Evolutionary conservation across 1,140 invertebrate species (phyloP), one percentile per base, ranked within the genome.

Genomic region (Rhagoletis zephyria): DNA sequence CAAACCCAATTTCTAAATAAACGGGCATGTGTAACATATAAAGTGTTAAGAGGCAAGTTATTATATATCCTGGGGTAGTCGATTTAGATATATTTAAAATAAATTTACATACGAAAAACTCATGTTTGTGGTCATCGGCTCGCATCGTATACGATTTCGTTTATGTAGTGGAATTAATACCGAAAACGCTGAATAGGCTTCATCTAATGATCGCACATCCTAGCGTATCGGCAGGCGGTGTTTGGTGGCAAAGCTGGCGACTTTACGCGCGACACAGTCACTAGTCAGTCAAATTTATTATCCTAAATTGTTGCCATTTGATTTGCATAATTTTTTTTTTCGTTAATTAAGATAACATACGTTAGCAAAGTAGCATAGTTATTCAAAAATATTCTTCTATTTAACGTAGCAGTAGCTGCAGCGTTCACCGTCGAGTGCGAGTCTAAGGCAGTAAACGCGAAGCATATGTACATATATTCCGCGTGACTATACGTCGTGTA

Each of bases 401-500:
- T 81, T 81, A 81, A 56, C 48, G 74, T 45, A 81, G 45, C 74
- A 81, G 74, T 56, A 81, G 16, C 74, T 81, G 45, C 30, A 81
- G 74, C 48, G 74, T 56, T 51, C 67, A 81, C 48, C 56, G 48
- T 81, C 48, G 42, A 30, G 48, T n/a, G 16, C 48, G 45, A 19
- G 45, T 81, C 45, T 14, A 19, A 48, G 67, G 74, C 74, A 81
- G 74, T 81, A 16, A 16, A 51, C 74, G 74, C 74, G 42, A 12
- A 56, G 74, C 74, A 19, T 56, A 81, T 56, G 51, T n/a, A 48
- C 74, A 19, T 56, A 81, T 56, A 56, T n/a, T 81, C 45, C 74
- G 2, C 14, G 19, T 30, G 14, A 90, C 90, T 92, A 92, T 88
- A 95, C 94, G 94, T 97, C 95, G 93, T 98, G 97, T 90, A 98